phyloP scores from a whole-genome alignment of 2,113 vertebrate species.

The Motacilla alba region DNA sequence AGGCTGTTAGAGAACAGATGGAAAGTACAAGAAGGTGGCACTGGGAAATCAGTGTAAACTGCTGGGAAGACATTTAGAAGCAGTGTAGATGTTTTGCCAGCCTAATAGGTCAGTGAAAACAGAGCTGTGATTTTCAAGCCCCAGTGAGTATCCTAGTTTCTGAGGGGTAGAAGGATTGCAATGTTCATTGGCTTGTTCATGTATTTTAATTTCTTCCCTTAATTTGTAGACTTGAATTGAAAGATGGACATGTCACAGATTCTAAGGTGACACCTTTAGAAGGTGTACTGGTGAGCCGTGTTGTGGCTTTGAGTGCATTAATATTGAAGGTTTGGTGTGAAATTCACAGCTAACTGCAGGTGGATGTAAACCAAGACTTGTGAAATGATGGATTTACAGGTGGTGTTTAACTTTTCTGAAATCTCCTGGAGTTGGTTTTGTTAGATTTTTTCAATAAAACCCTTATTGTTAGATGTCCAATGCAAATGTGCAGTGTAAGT shows the following conservation, averaged over 20 bases:
- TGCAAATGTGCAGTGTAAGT: not conserved
- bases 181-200: not conserved
- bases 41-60: not conserved
- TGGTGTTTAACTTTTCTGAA: conserved; percentile 64
- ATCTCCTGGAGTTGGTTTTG: conserved; percentile 42
- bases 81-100: not conserved
- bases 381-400: conserved; percentile 79
- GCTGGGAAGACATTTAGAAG: not conserved
- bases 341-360: not conserved
- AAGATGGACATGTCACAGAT: conserved; percentile 1
- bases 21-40: not conserved
- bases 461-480: not conserved
- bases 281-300: not conserved
- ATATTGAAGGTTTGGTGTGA: not conserved
- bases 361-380: conserved; percentile 31
- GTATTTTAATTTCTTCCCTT: conserved; percentile 40
- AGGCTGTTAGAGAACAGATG: not conserved
- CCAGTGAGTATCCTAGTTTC: not conserved
- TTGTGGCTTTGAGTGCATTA: not conserved
- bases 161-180: not conserved
- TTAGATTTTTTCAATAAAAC: not conserved
- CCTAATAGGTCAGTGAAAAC: not conserved
- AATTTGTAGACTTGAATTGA: conserved; percentile 27
- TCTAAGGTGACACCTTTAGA: conserved; percentile 25
- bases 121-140: not conserved